Evolutionary conservation across 2,888 invertebrate genomes (phyloP), one percentile per base, ranked within the genome.

Genomic region (Campopleginae sp.): DNA sequence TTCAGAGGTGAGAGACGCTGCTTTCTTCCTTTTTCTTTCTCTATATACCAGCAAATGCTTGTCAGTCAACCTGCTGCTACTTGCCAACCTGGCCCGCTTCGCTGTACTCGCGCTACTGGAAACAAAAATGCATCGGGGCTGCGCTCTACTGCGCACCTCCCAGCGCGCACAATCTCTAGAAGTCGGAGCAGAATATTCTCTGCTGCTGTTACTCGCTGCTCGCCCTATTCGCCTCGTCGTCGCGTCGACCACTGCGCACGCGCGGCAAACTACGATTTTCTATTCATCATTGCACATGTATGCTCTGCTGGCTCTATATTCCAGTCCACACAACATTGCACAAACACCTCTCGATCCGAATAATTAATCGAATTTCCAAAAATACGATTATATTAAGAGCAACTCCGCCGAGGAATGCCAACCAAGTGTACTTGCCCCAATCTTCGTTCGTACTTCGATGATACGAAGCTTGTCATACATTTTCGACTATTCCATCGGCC

Each of bases 71-170:
- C 61, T 80, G 83, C 84, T 85, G 87, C 84, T 85, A 86, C 88
- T 87, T 88, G 90, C 91, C 90, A 92, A 91, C 91, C 92, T 92
- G 91, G 91, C 91, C 89, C 88, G 88, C 80, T 87, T 87, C 86
- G 84, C 75, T 76, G 65, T 78, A 66, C 83, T 76, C 84, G 84
- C 83, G 80, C 76, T 84, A 86, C 81, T 82, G 82, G 83, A 75
- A 54, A 76, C 76, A 71, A 77, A 81, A 77, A 78, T 83, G 85
- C 85, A 86, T 75, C 75, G 61, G 44, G 58, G 80, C 86, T 85
- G 82, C 84, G 80, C 65, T 68, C 81, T 65, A 72, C 46, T 81
- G 87, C 87, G 86, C 83, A 86, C 27, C 42, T 42, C 27, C 3
- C 54, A 78, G 46, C 79, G 87, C 88, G 88, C 88, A 86, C 75